Evolutionary conservation across 2,113 vertebrate genomes (phyloP), one percentile per base, ranked within the genome.

Genomic region (Megaceryle torquata): DNA sequence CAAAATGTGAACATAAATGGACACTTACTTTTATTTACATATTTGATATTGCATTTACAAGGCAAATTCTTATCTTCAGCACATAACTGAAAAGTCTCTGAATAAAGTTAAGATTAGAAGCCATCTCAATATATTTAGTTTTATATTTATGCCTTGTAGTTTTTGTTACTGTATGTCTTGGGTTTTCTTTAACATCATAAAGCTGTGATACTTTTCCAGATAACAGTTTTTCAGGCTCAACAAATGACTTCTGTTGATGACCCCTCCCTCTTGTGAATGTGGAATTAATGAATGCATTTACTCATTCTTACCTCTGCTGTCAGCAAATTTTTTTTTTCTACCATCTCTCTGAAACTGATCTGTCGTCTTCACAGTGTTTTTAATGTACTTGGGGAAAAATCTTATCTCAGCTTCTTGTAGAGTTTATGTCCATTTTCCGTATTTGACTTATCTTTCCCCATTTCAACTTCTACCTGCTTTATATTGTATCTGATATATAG

Each of bases 321-420:
- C 90, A 89, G 69, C 68, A 82, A 44, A 44, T 56, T 93, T 94
- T 94, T 93, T 61, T 64, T 79, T 95, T 95, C 92, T 94, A 13
- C 35, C n/a, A 51, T 84, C 26, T 86, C 21, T 72, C 43, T 63
- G 68, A 81, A 64, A 54, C 46, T 91, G 61, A 86, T 69, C n/a
- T 82, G 18, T 88, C 33, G 3, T 82, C 60, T 91, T 94, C 43
- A 48, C 48, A 46, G 12, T 48, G 74, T 72, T 90, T 88, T 86
- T 64, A 43, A 88, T 61, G 61, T 88, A 84, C 63, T 33, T 71
- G 44, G 31, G 20, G 20, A 61, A 84, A 93, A 92, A 65, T 72
- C 84, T 95, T 93, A 80, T 75, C 46, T 94, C 39, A 50, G 60
- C 29, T 68, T 84, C 69, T 84, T 68, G 11, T 63, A 41, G 35